Evolutionary conservation across 2,113 vertebrate genomes (phyloP).

Genomic region (Chrysochloris asiatica): DNA sequence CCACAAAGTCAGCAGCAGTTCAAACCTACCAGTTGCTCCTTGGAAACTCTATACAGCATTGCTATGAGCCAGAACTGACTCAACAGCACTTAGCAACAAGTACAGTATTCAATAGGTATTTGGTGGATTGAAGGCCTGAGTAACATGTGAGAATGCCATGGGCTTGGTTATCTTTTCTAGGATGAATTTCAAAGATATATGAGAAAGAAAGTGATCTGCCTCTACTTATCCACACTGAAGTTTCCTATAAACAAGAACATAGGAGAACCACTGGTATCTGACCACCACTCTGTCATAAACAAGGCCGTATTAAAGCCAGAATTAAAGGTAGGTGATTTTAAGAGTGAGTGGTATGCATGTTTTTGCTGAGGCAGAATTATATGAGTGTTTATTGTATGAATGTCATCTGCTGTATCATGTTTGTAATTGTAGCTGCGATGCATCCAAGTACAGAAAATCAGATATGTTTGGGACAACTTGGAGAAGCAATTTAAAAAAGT

Average conservation of each 20-base stretch:
- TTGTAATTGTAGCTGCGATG: constrained; percentile 79
- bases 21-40: too few relatives aligned
- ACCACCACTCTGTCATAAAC: constrained; percentile 79
- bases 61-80: too few relatives aligned
- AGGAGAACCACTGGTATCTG: constrained; percentile 60
- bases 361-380: neutral
- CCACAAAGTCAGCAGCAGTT: too few relatives aligned
- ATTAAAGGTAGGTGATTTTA: constrained; percentile 78
- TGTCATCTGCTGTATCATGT: neutral
- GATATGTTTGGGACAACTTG: constrained; percentile 81
- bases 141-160: neutral
- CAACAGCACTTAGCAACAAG: too few relatives aligned
- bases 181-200: constrained; percentile 83
- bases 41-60: too few relatives aligned
- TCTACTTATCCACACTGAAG: constrained; percentile 71
- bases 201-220: constrained; percentile 77
- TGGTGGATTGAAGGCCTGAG: neutral
- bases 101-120: neutral
- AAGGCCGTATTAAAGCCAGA: constrained; percentile 79
- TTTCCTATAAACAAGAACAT: constrained; percentile 41
- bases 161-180: constrained; percentile 58
- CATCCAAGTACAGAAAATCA: constrained; percentile 85
- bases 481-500: constrained; percentile 82
- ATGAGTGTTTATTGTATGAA: neutral
- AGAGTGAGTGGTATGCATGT: neutral